These are phyloP conservation scores for Scaptomyza reducta DNA, from an alignment of 2,888 invertebrate genomes.

Conservation along the genomic window DNA sequence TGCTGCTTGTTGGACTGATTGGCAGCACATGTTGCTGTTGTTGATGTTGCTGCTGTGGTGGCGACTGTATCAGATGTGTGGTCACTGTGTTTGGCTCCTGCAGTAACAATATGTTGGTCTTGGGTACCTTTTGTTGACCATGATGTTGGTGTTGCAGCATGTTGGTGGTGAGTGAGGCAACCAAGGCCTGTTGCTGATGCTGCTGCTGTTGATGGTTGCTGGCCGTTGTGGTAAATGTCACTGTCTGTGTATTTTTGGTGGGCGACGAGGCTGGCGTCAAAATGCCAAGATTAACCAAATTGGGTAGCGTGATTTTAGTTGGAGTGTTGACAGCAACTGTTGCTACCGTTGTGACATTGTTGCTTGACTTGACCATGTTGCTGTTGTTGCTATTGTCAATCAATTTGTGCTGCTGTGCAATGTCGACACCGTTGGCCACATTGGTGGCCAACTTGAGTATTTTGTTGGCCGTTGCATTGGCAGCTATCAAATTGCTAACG, in stretches of 20 bases:
- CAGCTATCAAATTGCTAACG: constrained; percentile 82
- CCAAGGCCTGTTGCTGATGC: constrained; percentile 67
- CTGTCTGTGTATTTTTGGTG: constrained; percentile 83
- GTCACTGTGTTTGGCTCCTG: constrained; percentile 58
- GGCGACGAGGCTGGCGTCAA: constrained; percentile 86
- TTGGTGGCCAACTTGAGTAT: constrained; percentile 83
- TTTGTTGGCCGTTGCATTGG: constrained; percentile 83
- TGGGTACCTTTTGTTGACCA: constrained; percentile 52
- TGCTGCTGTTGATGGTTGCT: constrained; percentile 73
- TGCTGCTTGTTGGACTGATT: constrained; percentile 83
- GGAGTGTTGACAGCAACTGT: constrained; percentile 57
- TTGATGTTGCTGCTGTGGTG: constrained; percentile 63
- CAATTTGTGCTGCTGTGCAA: constrained; percentile 70
- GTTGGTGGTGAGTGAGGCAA: constrained; percentile 65
- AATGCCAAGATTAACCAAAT: constrained; percentile 85
- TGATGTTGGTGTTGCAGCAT: constrained; percentile 58
- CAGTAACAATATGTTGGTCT: constrained; percentile 66
- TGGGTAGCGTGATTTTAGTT: constrained; percentile 83
- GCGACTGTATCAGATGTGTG: constrained; percentile 59
- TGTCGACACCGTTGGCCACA: constrained; percentile 78
- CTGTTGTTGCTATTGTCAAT: constrained; percentile 40
- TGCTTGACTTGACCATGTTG: constrained; percentile 47
- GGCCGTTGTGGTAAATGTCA: constrained; percentile 79
- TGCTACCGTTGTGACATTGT: constrained; percentile 32
- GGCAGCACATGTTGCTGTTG: constrained; percentile 80